A percentile compares a stretch with the other conserved stretches of the same genome.
Evolutionary conservation across 2,797 vertebrate species (phyloP).

Genomic region (Pseudopleuronectes americanus): DNA sequence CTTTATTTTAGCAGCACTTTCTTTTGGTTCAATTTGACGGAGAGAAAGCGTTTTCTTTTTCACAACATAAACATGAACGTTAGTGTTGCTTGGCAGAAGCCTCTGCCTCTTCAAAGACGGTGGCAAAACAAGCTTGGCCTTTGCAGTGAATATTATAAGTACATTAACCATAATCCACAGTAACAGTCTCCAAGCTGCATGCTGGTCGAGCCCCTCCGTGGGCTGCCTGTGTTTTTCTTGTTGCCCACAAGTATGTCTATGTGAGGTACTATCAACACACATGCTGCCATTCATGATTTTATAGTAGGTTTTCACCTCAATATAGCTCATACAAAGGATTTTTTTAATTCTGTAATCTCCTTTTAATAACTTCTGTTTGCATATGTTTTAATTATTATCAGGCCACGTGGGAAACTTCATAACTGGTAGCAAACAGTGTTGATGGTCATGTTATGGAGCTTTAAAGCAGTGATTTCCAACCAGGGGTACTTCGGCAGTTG

Average conservation of each 20-base stretch:
- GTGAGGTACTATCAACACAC: constrained; percentile 82
- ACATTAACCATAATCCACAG: constrained; percentile 91
- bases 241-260: constrained; percentile 89
- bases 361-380: constrained; percentile 39
- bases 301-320: constrained; percentile 85
- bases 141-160: constrained; percentile 65
- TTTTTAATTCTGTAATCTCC: constrained; percentile 47
- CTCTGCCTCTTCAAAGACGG: constrained; percentile 67
- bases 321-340: constrained; percentile 78
- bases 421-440: constrained; percentile 18
- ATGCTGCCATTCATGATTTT: constrained; percentile 88
- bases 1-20: constrained; percentile 47
- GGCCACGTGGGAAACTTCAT: constrained; percentile 12
- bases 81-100: constrained; percentile 72
- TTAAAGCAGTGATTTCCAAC: background rate
- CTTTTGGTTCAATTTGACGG: constrained; percentile 55
- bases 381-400: constrained; percentile 14
- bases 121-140: constrained; percentile 64
- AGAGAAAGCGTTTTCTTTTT: constrained; percentile 18
- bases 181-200: constrained; percentile 91
- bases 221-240: constrained; percentile 92
- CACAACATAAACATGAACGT: constrained; percentile 56
- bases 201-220: constrained; percentile 89
- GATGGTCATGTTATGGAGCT: constrained; percentile 8
- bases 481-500: background rate